These are phyloP conservation scores for Plestiodon gilberti DNA, from an alignment of 2,113 vertebrate genomes.

Conservation along the genomic window DNA sequence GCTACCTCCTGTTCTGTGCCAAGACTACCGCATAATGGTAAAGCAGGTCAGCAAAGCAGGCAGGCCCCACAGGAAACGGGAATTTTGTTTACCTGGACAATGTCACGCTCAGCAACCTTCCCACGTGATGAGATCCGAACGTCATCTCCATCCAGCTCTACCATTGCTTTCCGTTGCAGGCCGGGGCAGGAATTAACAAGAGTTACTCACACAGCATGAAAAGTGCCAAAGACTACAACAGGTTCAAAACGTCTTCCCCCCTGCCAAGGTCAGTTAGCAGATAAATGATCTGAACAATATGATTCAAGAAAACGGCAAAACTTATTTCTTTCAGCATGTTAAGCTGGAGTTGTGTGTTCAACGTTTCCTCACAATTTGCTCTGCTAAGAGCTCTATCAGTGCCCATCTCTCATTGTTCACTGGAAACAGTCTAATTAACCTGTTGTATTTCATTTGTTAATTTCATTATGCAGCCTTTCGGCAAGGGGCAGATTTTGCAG, in stretches of 20 bases:
- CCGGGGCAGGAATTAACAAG: too few species aligned
- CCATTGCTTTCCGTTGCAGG: conserved; percentile 83
- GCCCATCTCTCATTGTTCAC: neutral
- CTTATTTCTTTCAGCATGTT: neutral
- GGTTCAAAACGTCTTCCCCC: neutral
- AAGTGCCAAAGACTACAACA: neutral
- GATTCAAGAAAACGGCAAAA: neutral
- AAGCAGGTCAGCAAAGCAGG: neutral
- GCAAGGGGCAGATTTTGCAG: neutral
- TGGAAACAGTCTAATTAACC: neutral
- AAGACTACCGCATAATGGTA: neutral
- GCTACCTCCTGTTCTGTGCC: neutral
- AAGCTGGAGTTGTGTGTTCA: neutral
- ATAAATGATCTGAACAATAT: neutral
- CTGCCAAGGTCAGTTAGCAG: neutral
- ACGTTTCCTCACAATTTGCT: neutral
- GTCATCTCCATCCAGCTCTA: conserved; percentile 93
- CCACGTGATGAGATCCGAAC: conserved; percentile 92
- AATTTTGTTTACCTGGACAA: conserved; percentile 87
- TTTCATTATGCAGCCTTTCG: neutral
- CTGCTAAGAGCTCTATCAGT: neutral
- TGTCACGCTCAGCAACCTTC: conserved; percentile 91
- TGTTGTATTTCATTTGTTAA: conserved; percentile 2
- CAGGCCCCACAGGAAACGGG: neutral
- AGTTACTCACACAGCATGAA: neutral